Conservation (phyloP, 37 sponge, comb jelly and placozoan genomes). For the Crambe crambe region DNA sequence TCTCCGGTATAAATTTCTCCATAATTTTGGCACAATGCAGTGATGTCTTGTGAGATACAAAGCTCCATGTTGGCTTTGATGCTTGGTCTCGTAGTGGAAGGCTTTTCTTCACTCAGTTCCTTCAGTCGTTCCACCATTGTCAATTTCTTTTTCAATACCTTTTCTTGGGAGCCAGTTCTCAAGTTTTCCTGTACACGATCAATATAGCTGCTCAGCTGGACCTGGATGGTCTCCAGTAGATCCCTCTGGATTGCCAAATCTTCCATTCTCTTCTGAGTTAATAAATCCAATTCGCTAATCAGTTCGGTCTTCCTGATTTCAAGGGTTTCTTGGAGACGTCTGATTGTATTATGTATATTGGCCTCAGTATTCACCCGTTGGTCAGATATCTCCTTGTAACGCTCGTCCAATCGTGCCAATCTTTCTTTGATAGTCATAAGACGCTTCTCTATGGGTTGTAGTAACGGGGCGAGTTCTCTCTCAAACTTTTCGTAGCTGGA, state of each 20-base stretch:
- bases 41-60: background rate
- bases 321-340: constrained; percentile 3
- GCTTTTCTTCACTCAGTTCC: background rate
- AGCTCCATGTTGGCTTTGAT: background rate
- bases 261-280: background rate
- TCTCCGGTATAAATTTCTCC: background rate
- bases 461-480: background rate
- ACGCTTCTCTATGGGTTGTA: background rate
- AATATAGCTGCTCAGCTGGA: constrained; percentile 9
- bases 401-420: background rate
- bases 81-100: background rate
- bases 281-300: background rate
- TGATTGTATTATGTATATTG: background rate
- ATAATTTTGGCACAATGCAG: constrained; percentile 3
- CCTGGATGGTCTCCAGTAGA: constrained; percentile 2
- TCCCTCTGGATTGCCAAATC: background rate
- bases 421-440: background rate
- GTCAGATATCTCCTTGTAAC: background rate
- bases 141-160: constrained; percentile 18
- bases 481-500: background rate
- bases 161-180: background rate
- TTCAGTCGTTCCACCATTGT: background rate
- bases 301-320: constrained; percentile 14
- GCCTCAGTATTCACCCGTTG: background rate
- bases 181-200: constrained; percentile 7